Percentiles rank a stretch among this genome's conserved stretches.
These are phyloP conservation scores for Drepana falcataria DNA, from an alignment of 2,888 invertebrate species.

Conservation along the genomic window DNA sequence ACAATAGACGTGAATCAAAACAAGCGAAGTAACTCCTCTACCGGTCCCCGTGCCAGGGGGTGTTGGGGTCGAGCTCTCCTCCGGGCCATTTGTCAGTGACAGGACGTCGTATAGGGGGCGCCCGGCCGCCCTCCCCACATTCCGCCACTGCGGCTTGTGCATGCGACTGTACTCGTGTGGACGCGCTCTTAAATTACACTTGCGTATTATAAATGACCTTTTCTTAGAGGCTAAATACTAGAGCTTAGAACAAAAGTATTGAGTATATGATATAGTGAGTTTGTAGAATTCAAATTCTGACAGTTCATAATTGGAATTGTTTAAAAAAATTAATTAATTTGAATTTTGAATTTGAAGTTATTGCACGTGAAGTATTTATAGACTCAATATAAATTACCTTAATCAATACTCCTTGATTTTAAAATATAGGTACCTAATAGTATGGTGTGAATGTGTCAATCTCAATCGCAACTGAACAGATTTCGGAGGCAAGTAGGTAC, in stretches of 20 bases:
- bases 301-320: no score
- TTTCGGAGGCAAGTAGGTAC: no score
- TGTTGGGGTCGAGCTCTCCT: conserved; percentile 71
- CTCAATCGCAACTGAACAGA: no score
- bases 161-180: conserved; percentile 46
- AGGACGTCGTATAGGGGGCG: conserved; percentile 59
- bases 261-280: not conserved
- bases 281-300: no score
- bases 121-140: conserved; percentile 47
- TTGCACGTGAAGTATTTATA: no score
- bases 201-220: conserved; percentile 23
- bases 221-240: not conserved
- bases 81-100: conserved; percentile 78
- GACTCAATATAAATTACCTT: no score
- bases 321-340: no score
- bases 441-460: no score
- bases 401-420: no score
- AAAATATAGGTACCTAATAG: no score
- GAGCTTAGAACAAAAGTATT: not conserved
- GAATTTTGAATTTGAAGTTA: no score
- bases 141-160: conserved; percentile 53
- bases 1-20: not conserved
- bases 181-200: conserved; percentile 37
- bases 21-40: conserved; percentile 15
- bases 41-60: conserved; percentile 51